Conservation (phyloP, 30 jellyfish, hydroid and myxozoan genomes). For the Cassiopea andromeda region DNA sequence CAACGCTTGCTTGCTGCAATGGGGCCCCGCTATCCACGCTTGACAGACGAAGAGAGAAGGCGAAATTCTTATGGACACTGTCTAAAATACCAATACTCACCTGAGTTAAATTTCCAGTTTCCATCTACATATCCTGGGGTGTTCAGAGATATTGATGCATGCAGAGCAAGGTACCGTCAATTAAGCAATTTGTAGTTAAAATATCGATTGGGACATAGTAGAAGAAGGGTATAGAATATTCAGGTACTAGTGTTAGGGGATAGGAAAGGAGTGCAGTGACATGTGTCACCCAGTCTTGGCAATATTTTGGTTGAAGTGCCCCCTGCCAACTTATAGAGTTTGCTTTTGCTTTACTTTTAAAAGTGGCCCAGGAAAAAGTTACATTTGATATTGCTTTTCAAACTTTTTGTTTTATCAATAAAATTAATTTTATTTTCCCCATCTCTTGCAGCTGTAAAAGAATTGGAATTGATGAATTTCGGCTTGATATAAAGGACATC, state of each 20-base stretch:
- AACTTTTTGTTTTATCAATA: too few species aligned
- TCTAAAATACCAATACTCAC: conserved; percentile 66
- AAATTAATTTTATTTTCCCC: neutral
- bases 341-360: too few species aligned
- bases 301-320: too few species aligned
- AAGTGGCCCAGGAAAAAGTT: too few species aligned
- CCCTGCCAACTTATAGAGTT: too few species aligned
- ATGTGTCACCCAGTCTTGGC: too few species aligned
- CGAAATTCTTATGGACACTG: conserved; percentile 84
- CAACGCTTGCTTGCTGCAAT: conserved; percentile 81
- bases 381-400: too few species aligned
- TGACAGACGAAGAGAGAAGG: conserved; percentile 85
- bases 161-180: conserved; percentile 73
- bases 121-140: conserved; percentile 89
- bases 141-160: conserved; percentile 73
- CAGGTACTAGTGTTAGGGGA: too few species aligned
- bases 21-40: conserved; percentile 66
- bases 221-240: too few species aligned
- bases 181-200: too few species aligned
- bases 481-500: conserved; percentile 46
- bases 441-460: conserved; percentile 32
- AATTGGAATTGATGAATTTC: conserved; percentile 61
- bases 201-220: neutral
- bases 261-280: too few species aligned
- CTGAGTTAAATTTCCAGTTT: conserved; percentile 34